These are phyloP conservation scores for Panthera tigris DNA, from an alignment of 2,113 vertebrate species.

Conservation along the genomic window DNA sequence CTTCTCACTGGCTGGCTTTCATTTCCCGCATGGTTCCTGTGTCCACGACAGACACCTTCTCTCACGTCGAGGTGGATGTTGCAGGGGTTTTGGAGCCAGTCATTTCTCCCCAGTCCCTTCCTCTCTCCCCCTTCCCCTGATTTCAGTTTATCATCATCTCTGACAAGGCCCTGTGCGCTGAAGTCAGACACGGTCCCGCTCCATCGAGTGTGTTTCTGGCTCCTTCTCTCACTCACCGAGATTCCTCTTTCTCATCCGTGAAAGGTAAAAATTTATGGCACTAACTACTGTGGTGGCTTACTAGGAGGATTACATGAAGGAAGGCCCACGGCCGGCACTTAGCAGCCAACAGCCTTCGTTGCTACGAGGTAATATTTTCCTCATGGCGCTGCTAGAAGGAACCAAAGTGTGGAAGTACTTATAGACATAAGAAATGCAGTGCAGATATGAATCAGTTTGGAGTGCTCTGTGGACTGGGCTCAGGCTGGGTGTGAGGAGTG, in stretches of 20 bases:
- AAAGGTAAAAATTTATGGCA: not conserved
- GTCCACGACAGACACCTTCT: not conserved
- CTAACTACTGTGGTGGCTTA: not conserved
- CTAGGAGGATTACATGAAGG: not conserved
- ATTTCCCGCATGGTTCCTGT: fast-evolving
- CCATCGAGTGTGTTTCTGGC: not conserved
- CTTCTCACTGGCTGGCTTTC: fast-evolving
- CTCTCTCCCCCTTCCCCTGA: not conserved
- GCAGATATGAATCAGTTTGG: not conserved
- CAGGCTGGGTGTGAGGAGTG: not conserved
- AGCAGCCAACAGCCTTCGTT: not conserved
- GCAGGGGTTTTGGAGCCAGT: fast-evolving
- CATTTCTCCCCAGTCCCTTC: not conserved
- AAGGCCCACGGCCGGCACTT: not conserved
- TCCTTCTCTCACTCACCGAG: not conserved
- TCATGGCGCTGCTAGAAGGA: not conserved
- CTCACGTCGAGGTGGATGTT: not conserved
- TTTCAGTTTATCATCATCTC: not conserved
- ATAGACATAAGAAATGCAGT: not conserved
- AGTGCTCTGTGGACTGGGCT: not conserved
- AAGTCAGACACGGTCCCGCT: not conserved
- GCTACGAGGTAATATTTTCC: not conserved
- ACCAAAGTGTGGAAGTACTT: not conserved
- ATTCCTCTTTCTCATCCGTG: not conserved
- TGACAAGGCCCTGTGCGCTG: fast-evolving